Base-by-base conservation (phyloP, 2,113 vertebrate species). In the Diphyllodes magnificus region DNA sequence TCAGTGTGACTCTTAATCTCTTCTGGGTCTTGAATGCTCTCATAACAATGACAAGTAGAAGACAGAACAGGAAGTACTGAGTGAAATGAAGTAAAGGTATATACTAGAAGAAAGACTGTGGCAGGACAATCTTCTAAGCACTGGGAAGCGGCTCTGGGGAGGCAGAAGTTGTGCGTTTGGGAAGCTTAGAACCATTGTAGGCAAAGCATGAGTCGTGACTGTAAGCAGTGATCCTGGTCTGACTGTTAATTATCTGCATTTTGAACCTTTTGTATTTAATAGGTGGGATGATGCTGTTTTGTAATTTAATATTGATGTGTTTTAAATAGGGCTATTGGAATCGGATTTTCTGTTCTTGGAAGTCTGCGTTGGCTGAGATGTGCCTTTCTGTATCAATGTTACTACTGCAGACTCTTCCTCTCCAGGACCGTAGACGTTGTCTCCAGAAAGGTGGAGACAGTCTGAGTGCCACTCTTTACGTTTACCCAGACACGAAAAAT, bases 371-470 rank as follows among this genome's bases (percentile, higher is more conserved):
- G 78, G 33, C 42, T 89, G 86, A 86, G 16, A 42, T 84, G 39
- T 65, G 56, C 69, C 47, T 65, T 90, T 72, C 40, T 94, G 4
- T 91, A 56, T 84, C 37, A 72, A 0, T 71, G 28, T 56, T 63
- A 39, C 42, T 83, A 13, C 39, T 68, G 47, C 72, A 89, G 45
- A 35, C 42, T 20, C 30, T 78, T 87, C 13, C 10, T 84, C n/a
- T 64, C 35, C 33, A 37, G 57, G 28, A 50, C 30, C 0, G 0
- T 18, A 71, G 23, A 47, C 1, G 1, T 53, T 53, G 21, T 61
- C 85, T 80, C 17, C 50, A 50, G 66, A 63, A 61, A 54, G 42
- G 13, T 40, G 22, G 56, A 93, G 57, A 21, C 8, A 3, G 44
- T 61, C 88, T 75, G 63, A n/a, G 23, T 25, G 18, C 10, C 37